Evolutionary conservation across 2,113 vertebrate genomes (phyloP), one percentile per base, ranked within the genome.

Genomic region (Leptobrachium leishanense): DNA sequence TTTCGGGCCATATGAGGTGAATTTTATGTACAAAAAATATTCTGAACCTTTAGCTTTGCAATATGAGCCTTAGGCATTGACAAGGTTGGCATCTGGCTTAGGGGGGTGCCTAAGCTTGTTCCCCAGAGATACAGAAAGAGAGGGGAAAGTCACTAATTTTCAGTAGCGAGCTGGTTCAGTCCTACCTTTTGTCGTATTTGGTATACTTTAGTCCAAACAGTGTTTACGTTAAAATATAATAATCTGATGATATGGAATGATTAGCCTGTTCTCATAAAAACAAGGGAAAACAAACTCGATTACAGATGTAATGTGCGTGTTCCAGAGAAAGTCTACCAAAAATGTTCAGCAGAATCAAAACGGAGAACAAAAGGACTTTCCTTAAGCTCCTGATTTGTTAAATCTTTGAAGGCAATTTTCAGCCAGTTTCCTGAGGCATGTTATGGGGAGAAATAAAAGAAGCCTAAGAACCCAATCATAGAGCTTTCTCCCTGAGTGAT

Each of bases 1-100:
- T 12, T 59, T 74, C 64, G 46, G 59, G 65, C 72, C 53, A 68
- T 67, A 59, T 68, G 63, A 79, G 77, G 53, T 44, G 71, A 81
- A 62, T 59, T 73, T 81, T 65, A 46, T 68, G 72, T 81, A 71
- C 78, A 68, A 68, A 31, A 74, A 81, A 72, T 74, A 81, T 81
- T 81, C 78, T 41, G 78, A 43, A 81, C 72, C 78, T 81, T 73
- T 80, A 71, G 71, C 71, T 69, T 81, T 57, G 62, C 53, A 81
- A 41, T 68, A 72, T 74, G 78, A 81, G 78, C 78, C 78, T 81
- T 74, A 81, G 78, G 78, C 78, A 74, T 12, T 81, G 78, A 74
- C 72, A 68, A 63, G 72, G 72, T 41, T 81, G 78, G 78, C 78
- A 81, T 74, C 53, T 74, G 78, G 78, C 78, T 72, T 74, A 81